phyloP scores from a whole-genome alignment of 2,113 vertebrate species.

The Pangasianodon gigas region DNA sequence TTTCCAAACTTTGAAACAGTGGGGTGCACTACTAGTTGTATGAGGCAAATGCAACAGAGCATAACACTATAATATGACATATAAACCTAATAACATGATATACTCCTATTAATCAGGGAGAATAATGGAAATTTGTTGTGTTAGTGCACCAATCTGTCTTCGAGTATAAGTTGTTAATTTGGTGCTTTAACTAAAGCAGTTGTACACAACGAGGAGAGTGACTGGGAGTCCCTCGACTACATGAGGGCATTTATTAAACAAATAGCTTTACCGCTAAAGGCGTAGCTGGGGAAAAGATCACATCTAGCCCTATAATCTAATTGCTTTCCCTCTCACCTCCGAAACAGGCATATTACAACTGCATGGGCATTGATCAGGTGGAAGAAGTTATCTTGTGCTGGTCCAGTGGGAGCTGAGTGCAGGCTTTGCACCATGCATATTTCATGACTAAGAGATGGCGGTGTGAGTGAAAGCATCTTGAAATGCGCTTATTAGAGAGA shows the following conservation, averaged over 20 bases:
- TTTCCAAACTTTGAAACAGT: constrained; percentile 7
- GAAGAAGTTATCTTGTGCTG: constrained; percentile 34
- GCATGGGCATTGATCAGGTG: constrained; percentile 50
- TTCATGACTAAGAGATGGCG: constrained; percentile 47
- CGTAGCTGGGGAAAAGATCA: constrained; percentile 36
- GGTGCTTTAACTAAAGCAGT: constrained; percentile 39
- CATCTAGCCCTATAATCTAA: constrained; percentile 45
- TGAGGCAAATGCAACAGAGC: not conserved
- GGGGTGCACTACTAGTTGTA: not conserved
- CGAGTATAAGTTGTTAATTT: constrained; percentile 40
- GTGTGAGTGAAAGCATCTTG: constrained; percentile 24
- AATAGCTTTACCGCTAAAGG: constrained; percentile 33
- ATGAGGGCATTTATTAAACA: constrained; percentile 50
- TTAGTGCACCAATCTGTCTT: not conserved
- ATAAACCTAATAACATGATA: constrained; percentile 19
- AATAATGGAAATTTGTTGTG: constrained; percentile 34
- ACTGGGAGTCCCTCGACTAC: constrained; percentile 36
- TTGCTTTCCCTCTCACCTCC: constrained; percentile 42
- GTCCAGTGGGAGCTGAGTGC: constrained; percentile 29
- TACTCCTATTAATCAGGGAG: constrained; percentile 25
- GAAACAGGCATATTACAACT: constrained; percentile 23
- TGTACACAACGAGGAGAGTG: constrained; percentile 21
- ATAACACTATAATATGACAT: not conserved
- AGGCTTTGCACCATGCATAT: constrained; percentile 41
- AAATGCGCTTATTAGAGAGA: constrained; percentile 43